phyloP scores from a whole-genome alignment of 92 coral and sea anemone species.

The Heteractis magnifica region DNA sequence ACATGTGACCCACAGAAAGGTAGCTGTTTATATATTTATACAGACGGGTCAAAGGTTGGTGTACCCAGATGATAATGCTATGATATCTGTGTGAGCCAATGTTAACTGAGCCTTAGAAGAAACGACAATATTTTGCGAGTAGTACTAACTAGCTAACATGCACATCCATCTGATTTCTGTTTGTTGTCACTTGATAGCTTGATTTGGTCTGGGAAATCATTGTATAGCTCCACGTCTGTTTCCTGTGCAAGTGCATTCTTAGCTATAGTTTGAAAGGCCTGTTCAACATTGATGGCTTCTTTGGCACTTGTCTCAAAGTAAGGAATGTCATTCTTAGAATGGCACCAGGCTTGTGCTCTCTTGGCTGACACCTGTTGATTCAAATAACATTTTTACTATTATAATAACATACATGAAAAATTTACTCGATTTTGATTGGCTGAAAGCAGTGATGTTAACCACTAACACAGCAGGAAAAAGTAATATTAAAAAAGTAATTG shows the following conservation, averaged over 20 bases:
- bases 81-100: neutral
- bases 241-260: slow-evolving; percentile 98
- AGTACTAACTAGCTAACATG: slow-evolving; percentile 57
- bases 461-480: no score
- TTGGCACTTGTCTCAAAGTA: slow-evolving; percentile 99
- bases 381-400: neutral
- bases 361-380: slow-evolving; percentile 81
- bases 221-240: slow-evolving; percentile 96
- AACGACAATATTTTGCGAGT: slow-evolving; percentile 17
- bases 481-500: no score
- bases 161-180: slow-evolving; percentile 79
- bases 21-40: neutral
- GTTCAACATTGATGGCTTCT: slow-evolving; percentile 98
- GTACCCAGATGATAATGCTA: neutral
- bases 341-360: slow-evolving; percentile 98
- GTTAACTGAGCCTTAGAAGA: slow-evolving; percentile 28
- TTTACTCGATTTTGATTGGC: no score
- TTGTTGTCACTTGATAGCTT: slow-evolving; percentile 86
- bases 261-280: slow-evolving; percentile 98
- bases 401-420: neutral
- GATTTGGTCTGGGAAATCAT: slow-evolving; percentile 99
- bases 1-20: slow-evolving; percentile 9
- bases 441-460: no score
- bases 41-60: neutral
- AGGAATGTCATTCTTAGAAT: slow-evolving; percentile 94